phyloP scores from a whole-genome alignment of 1,140 invertebrate genomes.

The Meloidogyne chitwoodi region DNA sequence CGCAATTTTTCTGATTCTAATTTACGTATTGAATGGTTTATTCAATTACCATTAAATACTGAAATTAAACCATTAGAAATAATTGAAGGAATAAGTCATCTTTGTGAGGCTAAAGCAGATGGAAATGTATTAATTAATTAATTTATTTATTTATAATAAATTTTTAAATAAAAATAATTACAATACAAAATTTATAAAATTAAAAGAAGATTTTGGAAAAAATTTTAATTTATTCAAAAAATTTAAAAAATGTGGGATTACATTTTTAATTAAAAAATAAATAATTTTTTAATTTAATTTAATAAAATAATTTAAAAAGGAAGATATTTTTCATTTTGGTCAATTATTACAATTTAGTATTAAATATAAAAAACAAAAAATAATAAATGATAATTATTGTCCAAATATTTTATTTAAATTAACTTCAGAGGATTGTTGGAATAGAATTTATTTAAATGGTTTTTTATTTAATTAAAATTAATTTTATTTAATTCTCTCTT shows the following conservation, averaged over 20 bases:
- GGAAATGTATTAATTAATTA: background rate
- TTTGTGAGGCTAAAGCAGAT: background rate
- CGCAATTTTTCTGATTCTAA: background rate
- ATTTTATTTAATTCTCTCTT: background rate
- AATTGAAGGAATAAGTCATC: background rate
- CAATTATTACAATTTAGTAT: constrained; percentile 8
- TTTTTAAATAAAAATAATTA: too few species aligned
- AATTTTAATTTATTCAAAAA: too few species aligned
- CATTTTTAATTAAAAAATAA: too few species aligned
- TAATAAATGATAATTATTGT: background rate
- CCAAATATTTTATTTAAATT: constrained; percentile 1
- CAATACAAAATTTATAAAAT: too few species aligned
- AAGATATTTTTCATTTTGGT: constrained; percentile 12
- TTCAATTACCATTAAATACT: constrained; percentile 7
- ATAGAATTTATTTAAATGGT: constrained; percentile 6
- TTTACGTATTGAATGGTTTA: background rate
- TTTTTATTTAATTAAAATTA: background rate
- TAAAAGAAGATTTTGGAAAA: too few species aligned
- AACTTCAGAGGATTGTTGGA: constrained; percentile 11
- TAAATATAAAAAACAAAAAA: background rate
- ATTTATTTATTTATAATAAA: background rate
- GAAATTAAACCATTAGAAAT: background rate
- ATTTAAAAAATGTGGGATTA: too few species aligned
- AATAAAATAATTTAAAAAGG: background rate
- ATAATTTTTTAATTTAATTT: too few species aligned